Evolutionary conservation across 2,797 vertebrate species (phyloP), one percentile per base, ranked within the genome.

Genomic region (Xenopus petersii): DNA sequence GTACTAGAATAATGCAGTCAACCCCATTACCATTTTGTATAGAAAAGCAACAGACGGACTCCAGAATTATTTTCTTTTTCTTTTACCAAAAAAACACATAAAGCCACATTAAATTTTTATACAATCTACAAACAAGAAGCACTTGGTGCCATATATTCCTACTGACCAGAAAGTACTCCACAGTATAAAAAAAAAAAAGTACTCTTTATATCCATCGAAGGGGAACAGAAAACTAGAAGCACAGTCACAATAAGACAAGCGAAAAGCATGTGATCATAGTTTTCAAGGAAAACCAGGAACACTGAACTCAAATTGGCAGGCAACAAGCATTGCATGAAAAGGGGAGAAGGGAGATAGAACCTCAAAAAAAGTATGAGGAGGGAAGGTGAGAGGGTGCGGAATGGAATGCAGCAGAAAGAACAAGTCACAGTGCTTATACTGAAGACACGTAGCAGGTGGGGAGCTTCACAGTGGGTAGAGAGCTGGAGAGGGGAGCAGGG

Each of bases 51-150:
- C 15, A 76, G 5, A 49, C 71, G 74, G 71, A 79, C 71, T 54
- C 47, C 36, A 70, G 24, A 54, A 90, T 86, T 83, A 88, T 88
- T 88, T 93, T 85, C 55, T 89, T 66, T 89, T 89, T 90, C 87
- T 89, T 91, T 92, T 91, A 79, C 71, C 71, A 91, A 77, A 74
- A 74, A 30, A 93, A 91, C 89, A 91, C 90, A 86, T 81, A 70
- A 73, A 88, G 90, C 87, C 91, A 92, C 91, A 88, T 21, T 86
- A 88, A 87, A 91, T 92, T 67, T 42, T 93, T 93, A 88, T 93
- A 97, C 94, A 94, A 94, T 93, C 93, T 95, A 96, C 93, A 93
- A 89, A 92, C 93, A 89, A 92, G 89, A 89, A 93, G 91, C 96
- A 95, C 84, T 90, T 93, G 91, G 91, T 92, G 91, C 91, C 91